phyloP scores from a whole-genome alignment of 2,113 vertebrate species.

The Verasper variegatus region DNA sequence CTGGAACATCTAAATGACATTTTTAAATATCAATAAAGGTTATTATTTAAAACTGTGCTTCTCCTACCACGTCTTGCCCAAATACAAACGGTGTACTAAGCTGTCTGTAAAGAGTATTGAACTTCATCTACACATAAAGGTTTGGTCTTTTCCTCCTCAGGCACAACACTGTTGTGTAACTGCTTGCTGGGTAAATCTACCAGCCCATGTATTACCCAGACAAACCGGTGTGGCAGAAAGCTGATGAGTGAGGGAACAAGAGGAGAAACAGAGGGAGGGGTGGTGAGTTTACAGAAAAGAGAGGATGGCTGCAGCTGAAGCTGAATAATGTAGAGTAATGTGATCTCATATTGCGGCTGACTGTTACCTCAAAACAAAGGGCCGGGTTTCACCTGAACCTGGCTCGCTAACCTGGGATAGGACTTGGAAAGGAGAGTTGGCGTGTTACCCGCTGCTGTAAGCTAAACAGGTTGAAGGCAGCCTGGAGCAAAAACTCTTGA shows the following conservation, averaged over 20 bases:
- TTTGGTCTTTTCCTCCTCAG: not conserved
- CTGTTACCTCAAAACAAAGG: slow-evolving; percentile 74
- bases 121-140: not conserved
- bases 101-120: no score
- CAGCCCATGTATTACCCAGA: slow-evolving; percentile 16
- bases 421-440: slow-evolving; percentile 1
- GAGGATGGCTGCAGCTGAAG: slow-evolving; percentile 69
- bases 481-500: not conserved
- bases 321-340: slow-evolving; percentile 85
- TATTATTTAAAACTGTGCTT: no score
- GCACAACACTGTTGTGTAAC: not conserved
- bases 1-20: not conserved
- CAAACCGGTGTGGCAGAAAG: slow-evolving; percentile 4
- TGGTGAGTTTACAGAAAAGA: slow-evolving; percentile 40
- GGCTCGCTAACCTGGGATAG: slow-evolving; percentile 49
- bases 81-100: no score
- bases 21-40: no score
- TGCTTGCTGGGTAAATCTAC: not conserved
- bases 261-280: slow-evolving; percentile 36
- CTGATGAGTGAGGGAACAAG: slow-evolving; percentile 40
- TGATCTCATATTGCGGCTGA: slow-evolving; percentile 75
- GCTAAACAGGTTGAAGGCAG: not conserved
- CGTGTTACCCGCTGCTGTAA: not conserved
- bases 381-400: slow-evolving; percentile 73
- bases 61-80: no score